Evolutionary conservation across 2,797 vertebrate species (phyloP).

Genomic region (Pseudochirops cupreus): DNA sequence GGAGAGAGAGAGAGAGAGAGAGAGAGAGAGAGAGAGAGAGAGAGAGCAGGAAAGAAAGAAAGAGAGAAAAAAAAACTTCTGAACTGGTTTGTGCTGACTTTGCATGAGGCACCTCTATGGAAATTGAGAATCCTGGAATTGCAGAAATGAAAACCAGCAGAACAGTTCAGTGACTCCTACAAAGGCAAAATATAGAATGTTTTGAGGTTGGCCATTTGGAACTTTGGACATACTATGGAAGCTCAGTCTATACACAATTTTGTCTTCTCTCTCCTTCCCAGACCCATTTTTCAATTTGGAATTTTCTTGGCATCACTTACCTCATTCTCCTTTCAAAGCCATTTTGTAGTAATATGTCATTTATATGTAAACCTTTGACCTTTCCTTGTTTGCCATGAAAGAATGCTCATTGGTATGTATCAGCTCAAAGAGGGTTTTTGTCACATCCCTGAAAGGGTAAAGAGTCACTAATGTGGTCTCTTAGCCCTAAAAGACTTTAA

Average conservation of each 20-base stretch:
- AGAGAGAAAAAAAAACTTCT: background rate
- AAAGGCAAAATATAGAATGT: background rate
- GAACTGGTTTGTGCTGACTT: background rate
- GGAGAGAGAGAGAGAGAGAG: background rate
- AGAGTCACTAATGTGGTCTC: slow-evolving; percentile 79
- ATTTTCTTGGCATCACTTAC: slow-evolving; percentile 67
- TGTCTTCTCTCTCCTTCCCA: slow-evolving; percentile 32
- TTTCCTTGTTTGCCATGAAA: slow-evolving; percentile 68
- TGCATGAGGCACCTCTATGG: background rate
- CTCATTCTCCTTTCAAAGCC: slow-evolving; percentile 62
- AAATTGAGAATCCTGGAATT: slow-evolving; percentile 26
- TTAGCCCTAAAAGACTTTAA: slow-evolving; percentile 84
- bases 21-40: background rate
- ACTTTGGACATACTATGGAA: background rate
- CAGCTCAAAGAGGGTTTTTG: slow-evolving; percentile 74
- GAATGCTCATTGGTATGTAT: slow-evolving; percentile 70
- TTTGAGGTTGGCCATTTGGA: slow-evolving; percentile 37
- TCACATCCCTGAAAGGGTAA: slow-evolving; percentile 67
- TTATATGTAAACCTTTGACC: slow-evolving; percentile 69
- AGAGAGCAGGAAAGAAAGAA: background rate
- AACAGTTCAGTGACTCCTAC: slow-evolving; percentile 26
- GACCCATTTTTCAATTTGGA: slow-evolving; percentile 54
- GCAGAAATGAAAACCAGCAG: slow-evolving; percentile 21
- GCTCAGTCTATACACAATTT: slow-evolving; percentile 44
- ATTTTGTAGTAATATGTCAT: slow-evolving; percentile 61